A percentile compares a stretch with the other conserved stretches of the same genome.
Conservation (phyloP, 2,113 vertebrate genomes). For the Cebus imitator region DNA sequence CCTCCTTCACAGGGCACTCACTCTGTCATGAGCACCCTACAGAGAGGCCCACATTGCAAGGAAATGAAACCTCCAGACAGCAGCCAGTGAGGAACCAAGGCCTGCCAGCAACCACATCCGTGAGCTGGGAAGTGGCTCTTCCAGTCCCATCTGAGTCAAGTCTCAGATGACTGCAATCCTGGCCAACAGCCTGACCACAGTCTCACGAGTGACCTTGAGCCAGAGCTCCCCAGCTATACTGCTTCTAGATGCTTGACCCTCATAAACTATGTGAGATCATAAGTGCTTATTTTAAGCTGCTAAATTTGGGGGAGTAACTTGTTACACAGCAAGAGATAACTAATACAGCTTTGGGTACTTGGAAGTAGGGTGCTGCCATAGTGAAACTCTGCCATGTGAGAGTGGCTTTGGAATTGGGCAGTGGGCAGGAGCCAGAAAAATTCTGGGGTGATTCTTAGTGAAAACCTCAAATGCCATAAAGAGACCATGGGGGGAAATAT, state of each 20-base stretch:
- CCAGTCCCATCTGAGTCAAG: neutral
- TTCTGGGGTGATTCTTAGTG: neutral
- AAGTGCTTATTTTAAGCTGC: neutral
- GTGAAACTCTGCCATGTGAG: neutral
- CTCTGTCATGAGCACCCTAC: neutral
- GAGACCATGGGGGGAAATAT: neutral
- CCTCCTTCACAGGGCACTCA: neutral
- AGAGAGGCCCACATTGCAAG: neutral
- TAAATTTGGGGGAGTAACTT: neutral
- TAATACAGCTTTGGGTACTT: neutral
- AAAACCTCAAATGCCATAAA: neutral
- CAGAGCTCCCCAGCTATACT: neutral
- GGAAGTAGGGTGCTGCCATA: neutral
- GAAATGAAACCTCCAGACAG: constrained; percentile 14
- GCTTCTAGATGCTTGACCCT: neutral
- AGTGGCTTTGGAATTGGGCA: neutral
- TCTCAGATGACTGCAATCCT: neutral
- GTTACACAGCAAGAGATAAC: neutral
- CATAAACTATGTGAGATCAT: neutral
- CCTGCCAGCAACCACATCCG: neutral
- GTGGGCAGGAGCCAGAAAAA: neutral
- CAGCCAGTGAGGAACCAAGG: neutral
- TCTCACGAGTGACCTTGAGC: neutral
- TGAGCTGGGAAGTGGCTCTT: neutral
- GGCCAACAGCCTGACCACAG: neutral